Evolutionary conservation across 1,140 invertebrate genomes (phyloP), one percentile per base, ranked within the genome.

Genomic region (Zaprionus davidi): DNA sequence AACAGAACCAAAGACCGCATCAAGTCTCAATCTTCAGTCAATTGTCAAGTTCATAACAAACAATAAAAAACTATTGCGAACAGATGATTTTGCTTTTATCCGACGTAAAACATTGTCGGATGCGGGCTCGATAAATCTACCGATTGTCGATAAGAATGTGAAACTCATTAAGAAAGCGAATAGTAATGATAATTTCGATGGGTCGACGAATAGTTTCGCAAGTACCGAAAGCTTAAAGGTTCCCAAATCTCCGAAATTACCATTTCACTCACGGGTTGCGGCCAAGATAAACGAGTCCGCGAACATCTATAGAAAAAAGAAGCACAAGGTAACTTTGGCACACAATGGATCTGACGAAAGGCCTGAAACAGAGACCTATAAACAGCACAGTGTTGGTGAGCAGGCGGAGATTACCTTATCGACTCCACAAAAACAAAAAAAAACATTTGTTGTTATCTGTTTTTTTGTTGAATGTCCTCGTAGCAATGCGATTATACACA

Each of bases 261-360:
- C 79, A 75, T 85, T 81, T 70, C 78, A 81, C n/a, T 86, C 82
- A 31, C 78, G 82, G 82, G 78, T 86, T 53, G 82, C 82, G 28
- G 82, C 82, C 46, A 86, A 86, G 76, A 82, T 86, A 31, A 51
- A 51, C 20, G 46, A 51, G 46, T 51, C 46, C 20, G 46, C 46
- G 46, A 51, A 51, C 11, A 51, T 51, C 20, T 51, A 51, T 51
- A 20, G 46, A 20, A 79, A 73, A 41, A 87, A 81, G 44, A 87
- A 83, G 34, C 78, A 70, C 31, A 82, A 83, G 44, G 44, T 44
- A 28, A 55, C 68, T 26, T 60, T 57, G 41, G 31, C 60, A 60
- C 73, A 59, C n/a, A 70, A 53, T 38, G 70, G 66, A 13, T 57
- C 71, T n/a, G 64, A 24, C 15, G 71, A 72, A 24, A 34, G 65